Percentiles rank a stretch among this genome's conserved stretches.
Evolutionary conservation across 2,888 invertebrate genomes (phyloP).

Genomic region (Platycheirus rosarum): DNA sequence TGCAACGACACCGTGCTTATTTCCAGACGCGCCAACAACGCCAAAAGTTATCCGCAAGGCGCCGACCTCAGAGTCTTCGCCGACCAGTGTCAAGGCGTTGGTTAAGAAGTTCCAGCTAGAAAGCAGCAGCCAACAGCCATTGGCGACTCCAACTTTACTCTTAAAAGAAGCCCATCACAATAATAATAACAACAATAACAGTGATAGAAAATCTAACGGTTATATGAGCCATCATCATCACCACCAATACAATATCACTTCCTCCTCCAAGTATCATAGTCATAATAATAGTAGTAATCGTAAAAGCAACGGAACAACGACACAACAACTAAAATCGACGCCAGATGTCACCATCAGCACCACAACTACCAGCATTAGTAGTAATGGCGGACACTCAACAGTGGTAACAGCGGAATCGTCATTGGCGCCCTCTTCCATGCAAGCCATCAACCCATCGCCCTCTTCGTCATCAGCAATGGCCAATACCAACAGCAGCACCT

Average conservation of each 20-base stretch:
- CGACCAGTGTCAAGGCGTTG: constrained; percentile 82
- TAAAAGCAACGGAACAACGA: constrained; percentile 67
- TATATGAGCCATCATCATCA: constrained; percentile 59
- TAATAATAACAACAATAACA: constrained; percentile 63
- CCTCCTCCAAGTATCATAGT: constrained; percentile 66
- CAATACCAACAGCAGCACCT: constrained; percentile 60
- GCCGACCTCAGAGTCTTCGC: constrained; percentile 84
- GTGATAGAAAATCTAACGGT: constrained; percentile 68
- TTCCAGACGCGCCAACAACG: constrained; percentile 86
- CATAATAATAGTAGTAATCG: constrained; percentile 72
- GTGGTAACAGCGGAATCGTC: constrained; percentile 49
- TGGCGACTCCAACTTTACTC: constrained; percentile 52
- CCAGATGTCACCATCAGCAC: constrained; percentile 63
- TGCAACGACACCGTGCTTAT: constrained; percentile 81
- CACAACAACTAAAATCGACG: constrained; percentile 70
- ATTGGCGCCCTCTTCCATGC: constrained; percentile 53
- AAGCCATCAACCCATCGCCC: constrained; percentile 54
- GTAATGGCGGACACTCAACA: constrained; percentile 49
- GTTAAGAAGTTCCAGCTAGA: constrained; percentile 82
- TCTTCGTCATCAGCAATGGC: constrained; percentile 49
- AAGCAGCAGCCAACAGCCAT: constrained; percentile 68
- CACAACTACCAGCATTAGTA: constrained; percentile 36
- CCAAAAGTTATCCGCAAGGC: constrained; percentile 87
- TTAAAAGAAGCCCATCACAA: constrained; percentile 72
- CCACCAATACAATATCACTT: constrained; percentile 65